Evolutionary conservation across 2,113 vertebrate species (phyloP), one percentile per base, ranked within the genome.

Genomic region (Bufo bufo): DNA sequence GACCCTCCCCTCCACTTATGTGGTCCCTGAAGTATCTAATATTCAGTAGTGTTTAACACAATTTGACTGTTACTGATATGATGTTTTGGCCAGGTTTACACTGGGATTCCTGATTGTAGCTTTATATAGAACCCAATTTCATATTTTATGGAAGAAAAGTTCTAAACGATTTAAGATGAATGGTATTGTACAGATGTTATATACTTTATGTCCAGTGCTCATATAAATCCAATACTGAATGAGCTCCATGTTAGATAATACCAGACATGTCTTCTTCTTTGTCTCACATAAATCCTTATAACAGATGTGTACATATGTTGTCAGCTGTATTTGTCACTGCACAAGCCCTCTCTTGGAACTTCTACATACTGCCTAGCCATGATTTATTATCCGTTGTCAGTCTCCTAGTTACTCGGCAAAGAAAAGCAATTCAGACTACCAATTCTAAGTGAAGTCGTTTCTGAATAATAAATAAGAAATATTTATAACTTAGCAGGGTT

Each of bases 351-450:
- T 94, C 90, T 91, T 90, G 93, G 91, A 85, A 92, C 94, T 94
- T 91, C 92, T 92, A 90, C 89, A 89, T 91, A 93, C 91, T 91
- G 93, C 92, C 0, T 94, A 92, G 91, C 92, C 81, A 90, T 95
- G 93, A 95, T 94, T 94, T 95, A 96, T 94, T 93, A 90, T 93
- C 88, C 87, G 87, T 91, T 93, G 92, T 94, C 92, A 91, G 87
- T 94, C 87, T 91, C 87, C 87, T 17, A 89, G 78, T 90, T 94
- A 92, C 90, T 89, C 86, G 86, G 91, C 91, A 91, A 81, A 93
- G 92, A 93, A 92, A 92, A 91, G 87, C 65, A 93, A 93, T 93
- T 93, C 80, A 92, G 85, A 93, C 89, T 91, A 90, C 65, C 58
- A 20, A 89, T 90, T 84, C 90, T 56, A 50, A 93, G 92, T 88